Base-by-base conservation (phyloP, 2,113 vertebrate genomes). In the Pseudorectes ferrugineus region DNA sequence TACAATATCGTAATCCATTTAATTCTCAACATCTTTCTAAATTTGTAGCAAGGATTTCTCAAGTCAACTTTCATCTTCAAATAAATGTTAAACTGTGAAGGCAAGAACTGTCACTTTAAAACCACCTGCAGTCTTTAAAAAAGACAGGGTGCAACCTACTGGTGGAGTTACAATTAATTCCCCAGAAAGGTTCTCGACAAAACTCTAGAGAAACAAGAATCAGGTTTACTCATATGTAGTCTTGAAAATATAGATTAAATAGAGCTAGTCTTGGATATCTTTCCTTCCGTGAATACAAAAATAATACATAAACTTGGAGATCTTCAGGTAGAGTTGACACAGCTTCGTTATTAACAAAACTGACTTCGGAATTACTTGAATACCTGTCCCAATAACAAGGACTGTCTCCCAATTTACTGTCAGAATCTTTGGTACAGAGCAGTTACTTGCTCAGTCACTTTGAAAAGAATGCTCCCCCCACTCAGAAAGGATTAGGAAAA, bases 221-320 rank as follows among this genome's bases (percentile, higher is more conserved):
- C 8, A 49, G 9, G 7, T 61, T 76, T 59, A 42, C 7, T 51
- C 26, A 46, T 5, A 25, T 0, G 0, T 5, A 63, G 18, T 20
- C 36, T 59, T 65, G 23, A 73, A 83, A 80, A 45, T 6, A 28
- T 4, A 20, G 20, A 48, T 57, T 57, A n/a, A 65, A 55, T 7
- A 40, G 7, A 14, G 7, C 2, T 59, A 29, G 14, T n/a, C 48
- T 65, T 51, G 8, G 9, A 10, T 25, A 42, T 35, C 20, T 81
- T 73, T 35, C 20, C 29, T 62, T 82, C 19, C 7, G 21, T 2
- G 0, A 67, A 26, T 1, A 75, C 16, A 33, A 71, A 81, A 86
- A 29, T 6, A 40, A 19, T 3, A 55, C 6, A 11, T 29, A 12
- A 49, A 31, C 4, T 38, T 67, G 4, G 57, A 88, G 9, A n/a